Base-by-base conservation (phyloP, 2,888 invertebrate species). In the Sinelater perroti region DNA sequence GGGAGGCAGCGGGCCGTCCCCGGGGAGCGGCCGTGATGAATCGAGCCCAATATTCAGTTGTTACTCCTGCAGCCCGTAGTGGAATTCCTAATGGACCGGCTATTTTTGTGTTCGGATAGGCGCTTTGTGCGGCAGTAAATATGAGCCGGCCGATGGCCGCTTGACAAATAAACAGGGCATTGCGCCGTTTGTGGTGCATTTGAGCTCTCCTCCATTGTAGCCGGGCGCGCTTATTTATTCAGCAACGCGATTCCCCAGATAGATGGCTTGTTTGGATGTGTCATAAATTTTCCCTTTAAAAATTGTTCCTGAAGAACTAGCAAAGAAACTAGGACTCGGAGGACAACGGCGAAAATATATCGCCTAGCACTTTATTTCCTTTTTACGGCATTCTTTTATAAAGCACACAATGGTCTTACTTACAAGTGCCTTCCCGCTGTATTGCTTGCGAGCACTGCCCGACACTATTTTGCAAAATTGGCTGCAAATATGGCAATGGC, bases 11-110 rank as follows among this genome's bases (percentile, higher is more conserved):
- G 51, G 42, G 63, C 55, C 31, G 11, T 26, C 24, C 35, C 8
- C 13, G 46, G 33, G 46, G 55, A 46, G 62, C 56, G 53, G 58
- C 49, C 26, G 68, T 68, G 68, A 68, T 68, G 68, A 68, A 68
- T 68, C 67, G 68, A 61, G 65, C 62, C 66, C 67, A 63, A 67
- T 67, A 68, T 66, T 69, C 69, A 63, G 68, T 69, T 69, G 68
- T 70, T 69, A 69, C 67, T 66, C 47, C 60, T 65, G 67, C 63
- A 68, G 67, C 67, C 63, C 57, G n/a, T n/a, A n/a, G n/a, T 62
- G 13, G 66, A 67, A 64, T 60, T 63, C 64, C 64, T 70, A 70
- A 70, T 70, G 68, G 70, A 70, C 60, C 49, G 60, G 65, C 65
- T 68, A 67, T 68, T 69, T 67, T 67, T 69, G 62, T 67, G 63